phyloP scores from a whole-genome alignment of 1,140 invertebrate species.

The Drosophila bifasciata region DNA sequence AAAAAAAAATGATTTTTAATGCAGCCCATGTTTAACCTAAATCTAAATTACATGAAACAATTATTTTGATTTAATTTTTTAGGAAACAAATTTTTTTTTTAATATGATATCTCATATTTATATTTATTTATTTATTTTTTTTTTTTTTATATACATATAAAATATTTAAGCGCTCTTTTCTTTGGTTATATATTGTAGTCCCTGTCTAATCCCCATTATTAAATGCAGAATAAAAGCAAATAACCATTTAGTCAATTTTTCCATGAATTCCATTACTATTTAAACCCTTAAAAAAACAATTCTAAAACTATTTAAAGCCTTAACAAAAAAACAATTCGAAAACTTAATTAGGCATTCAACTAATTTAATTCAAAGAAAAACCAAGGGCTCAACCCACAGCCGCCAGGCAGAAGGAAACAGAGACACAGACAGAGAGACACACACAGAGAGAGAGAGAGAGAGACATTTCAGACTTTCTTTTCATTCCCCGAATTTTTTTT shows the following conservation, averaged over 20 bases:
- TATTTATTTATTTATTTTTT: no score
- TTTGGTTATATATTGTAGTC: no score
- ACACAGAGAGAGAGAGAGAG: constrained; percentile 1
- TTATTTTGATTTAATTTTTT: no score
- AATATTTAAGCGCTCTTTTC: no score
- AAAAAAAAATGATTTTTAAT: no score
- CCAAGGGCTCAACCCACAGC: constrained; percentile 36
- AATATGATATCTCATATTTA: no score
- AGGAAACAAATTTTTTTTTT: no score
- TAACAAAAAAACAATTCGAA: constrained; percentile 16
- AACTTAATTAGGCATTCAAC: constrained; percentile 40
- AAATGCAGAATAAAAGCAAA: constrained; percentile 10
- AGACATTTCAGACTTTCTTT: constrained; percentile 27
- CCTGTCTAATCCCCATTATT: neutral
- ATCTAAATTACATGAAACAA: no score
- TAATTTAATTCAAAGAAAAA: constrained; percentile 48
- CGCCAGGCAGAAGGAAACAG: constrained; percentile 14
- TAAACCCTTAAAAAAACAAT: constrained; percentile 3
- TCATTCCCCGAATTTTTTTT: constrained; percentile 25
- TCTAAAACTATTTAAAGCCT: constrained; percentile 14
- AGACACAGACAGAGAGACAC: neutral
- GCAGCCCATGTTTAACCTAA: no score
- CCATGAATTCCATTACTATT: neutral
- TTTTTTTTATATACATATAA: no score
- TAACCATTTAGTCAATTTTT: neutral